Evolutionary conservation across 2,888 invertebrate genomes (phyloP).

Genomic region (Rugalucina vietnamica): DNA sequence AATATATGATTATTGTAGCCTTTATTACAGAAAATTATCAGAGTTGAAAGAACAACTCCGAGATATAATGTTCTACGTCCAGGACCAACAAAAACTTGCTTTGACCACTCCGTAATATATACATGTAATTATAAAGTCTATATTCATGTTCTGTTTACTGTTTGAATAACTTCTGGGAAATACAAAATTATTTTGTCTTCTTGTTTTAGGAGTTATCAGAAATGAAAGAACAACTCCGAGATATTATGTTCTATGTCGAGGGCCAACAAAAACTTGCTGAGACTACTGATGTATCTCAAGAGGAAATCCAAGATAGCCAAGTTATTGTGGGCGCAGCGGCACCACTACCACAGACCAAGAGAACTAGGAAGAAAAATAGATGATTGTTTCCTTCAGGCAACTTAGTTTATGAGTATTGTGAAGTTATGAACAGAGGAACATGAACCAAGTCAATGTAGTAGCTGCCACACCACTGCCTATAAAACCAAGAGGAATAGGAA

Average conservation of each 20-base stretch:
- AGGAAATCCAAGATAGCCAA: conserved; percentile 86
- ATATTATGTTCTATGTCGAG: conserved; percentile 98
- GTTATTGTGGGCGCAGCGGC: conserved; percentile 85
- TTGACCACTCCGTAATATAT: too few species aligned
- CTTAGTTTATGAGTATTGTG: too few species aligned
- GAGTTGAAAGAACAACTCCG: conserved; percentile 96
- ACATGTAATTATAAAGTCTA: too few species aligned
- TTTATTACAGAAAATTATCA: too few species aligned
- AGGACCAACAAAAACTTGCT: conserved; percentile 89
- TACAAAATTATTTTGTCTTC: neutral
- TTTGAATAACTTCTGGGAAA: too few species aligned
- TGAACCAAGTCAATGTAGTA: too few species aligned
- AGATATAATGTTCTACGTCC: conserved; percentile 98
- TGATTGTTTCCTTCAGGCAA: too few species aligned
- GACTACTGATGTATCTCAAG: conserved; percentile 74
- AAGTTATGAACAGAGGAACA: too few species aligned
- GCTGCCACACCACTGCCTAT: too few species aligned
- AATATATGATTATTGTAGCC: too few species aligned
- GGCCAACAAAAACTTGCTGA: conserved; percentile 88
- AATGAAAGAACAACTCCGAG: conserved; percentile 95
- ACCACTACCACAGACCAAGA: conserved; percentile 47
- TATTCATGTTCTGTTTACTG: too few species aligned
- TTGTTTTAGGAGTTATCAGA: conserved; percentile 89
- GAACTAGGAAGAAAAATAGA: conserved; percentile 51
- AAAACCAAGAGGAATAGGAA: too few species aligned